These are phyloP conservation scores for Chiridota heheva DNA, from an alignment of 35 echinoderm and acorn worm species.

Conservation along the genomic window DNA sequence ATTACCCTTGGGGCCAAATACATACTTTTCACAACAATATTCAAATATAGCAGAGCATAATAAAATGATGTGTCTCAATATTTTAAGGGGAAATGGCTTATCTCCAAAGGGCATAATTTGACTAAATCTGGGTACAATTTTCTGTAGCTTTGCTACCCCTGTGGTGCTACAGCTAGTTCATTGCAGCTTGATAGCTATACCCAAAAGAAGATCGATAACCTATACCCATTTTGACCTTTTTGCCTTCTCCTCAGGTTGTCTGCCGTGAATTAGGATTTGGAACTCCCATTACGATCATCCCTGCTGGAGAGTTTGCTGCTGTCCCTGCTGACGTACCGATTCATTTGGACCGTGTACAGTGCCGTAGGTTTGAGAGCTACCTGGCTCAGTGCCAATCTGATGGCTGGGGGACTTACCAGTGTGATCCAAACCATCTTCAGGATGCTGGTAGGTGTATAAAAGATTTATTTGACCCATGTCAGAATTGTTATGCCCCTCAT, in stretches of 20 bases:
- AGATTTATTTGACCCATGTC: background rate
- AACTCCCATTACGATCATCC: background rate
- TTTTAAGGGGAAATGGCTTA: too few species aligned
- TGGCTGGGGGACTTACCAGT: constrained; percentile 28
- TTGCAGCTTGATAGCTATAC: background rate
- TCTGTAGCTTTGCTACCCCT: too few species aligned
- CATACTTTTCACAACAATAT: too few species aligned
- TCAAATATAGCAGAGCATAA: too few species aligned
- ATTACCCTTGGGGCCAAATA: too few species aligned
- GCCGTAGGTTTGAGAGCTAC: constrained; percentile 73
- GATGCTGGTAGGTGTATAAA: constrained; percentile 73
- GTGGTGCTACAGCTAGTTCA: background rate
- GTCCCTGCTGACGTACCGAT: constrained; percentile 35
- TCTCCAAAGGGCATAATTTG: too few species aligned
- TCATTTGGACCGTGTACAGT: constrained; percentile 65
- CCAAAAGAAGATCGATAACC: background rate
- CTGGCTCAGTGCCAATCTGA: constrained; percentile 52
- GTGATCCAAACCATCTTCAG: constrained; percentile 23
- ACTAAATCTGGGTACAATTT: too few species aligned
- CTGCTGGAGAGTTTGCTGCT: constrained; percentile 8
- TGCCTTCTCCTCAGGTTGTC: constrained; percentile 55
- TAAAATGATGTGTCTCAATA: too few species aligned
- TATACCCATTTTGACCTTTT: background rate
- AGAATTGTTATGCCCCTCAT: background rate
- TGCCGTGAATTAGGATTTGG: constrained; percentile 83